These are phyloP conservation scores for Anomalospiza imberbis DNA, from an alignment of 2,797 vertebrate genomes.

Conservation along the genomic window DNA sequence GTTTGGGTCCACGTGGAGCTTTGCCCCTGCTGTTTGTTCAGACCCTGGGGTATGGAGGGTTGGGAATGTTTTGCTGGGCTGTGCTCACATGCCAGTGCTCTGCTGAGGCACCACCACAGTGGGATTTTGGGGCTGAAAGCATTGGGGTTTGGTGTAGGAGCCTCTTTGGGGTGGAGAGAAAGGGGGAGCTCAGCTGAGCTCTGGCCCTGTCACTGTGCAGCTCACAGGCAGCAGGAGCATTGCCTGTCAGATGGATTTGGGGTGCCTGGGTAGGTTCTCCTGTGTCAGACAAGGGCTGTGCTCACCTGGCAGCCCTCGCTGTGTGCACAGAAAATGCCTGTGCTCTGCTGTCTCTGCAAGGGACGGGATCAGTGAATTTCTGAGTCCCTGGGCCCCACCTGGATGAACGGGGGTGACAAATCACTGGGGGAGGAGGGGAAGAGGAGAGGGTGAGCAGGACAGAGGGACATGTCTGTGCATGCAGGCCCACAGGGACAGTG, in stretches of 20 bases:
- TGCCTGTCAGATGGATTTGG: neutral
- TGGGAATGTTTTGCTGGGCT: neutral
- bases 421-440: neutral
- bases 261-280: neutral
- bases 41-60: neutral
- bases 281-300: neutral
- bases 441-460: neutral
- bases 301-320: neutral
- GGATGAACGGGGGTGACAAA: neutral
- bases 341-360: neutral
- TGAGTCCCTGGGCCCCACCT: neutral
- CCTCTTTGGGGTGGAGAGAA: neutral
- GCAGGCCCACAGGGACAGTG: neutral
- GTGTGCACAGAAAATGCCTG: neutral
- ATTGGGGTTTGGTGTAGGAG: neutral
- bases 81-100: neutral
- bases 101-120: accelerated
- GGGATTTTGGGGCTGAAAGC: neutral
- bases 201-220: accelerated
- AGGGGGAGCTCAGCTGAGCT: neutral
- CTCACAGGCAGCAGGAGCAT: accelerated
- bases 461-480: neutral
- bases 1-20: accelerated
- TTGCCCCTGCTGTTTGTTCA: neutral
- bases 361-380: accelerated